These are phyloP conservation scores for Manis crassicaudata DNA, from an alignment of 2,797 vertebrate species.

Conservation along the genomic window DNA sequence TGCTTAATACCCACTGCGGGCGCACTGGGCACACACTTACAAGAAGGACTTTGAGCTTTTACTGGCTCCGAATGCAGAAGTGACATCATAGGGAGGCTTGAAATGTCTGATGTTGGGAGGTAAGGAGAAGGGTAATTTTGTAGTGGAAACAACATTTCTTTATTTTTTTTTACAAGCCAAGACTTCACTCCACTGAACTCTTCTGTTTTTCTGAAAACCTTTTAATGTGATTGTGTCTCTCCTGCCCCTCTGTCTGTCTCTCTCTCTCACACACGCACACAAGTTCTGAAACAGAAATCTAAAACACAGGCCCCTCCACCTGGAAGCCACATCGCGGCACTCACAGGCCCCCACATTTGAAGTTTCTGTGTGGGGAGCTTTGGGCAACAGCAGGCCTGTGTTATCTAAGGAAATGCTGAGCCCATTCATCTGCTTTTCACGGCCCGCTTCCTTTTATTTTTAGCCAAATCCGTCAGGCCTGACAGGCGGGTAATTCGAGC, in stretches of 20 bases:
- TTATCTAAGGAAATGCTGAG: slow-evolving; percentile 89
- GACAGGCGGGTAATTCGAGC: slow-evolving; percentile 95
- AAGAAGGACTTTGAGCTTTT: slow-evolving; percentile 85
- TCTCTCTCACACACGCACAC: background rate
- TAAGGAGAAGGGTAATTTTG: slow-evolving; percentile 58
- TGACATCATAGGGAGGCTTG: slow-evolving; percentile 83
- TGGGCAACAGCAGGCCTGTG: slow-evolving; percentile 84
- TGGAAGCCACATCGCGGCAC: slow-evolving; percentile 60
- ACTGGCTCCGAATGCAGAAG: slow-evolving; percentile 76
- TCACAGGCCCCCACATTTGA: slow-evolving; percentile 78
- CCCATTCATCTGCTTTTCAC: slow-evolving; percentile 93
- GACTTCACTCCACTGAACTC: background rate
- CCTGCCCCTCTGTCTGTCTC: background rate
- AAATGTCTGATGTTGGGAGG: slow-evolving; percentile 63
- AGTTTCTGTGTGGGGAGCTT: slow-evolving; percentile 86
- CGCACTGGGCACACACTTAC: slow-evolving; percentile 85
- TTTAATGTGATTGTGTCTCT: background rate
- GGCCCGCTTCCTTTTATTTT: slow-evolving; percentile 95
- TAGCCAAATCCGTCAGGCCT: slow-evolving; percentile 96
- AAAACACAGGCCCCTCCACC: slow-evolving; percentile 59
- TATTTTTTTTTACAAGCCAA: slow-evolving; percentile 1
- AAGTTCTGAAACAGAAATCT: slow-evolving; percentile 1
- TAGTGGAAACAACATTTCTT: slow-evolving; percentile 46
- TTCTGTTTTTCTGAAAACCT: slow-evolving; percentile 52
- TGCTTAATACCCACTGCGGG: slow-evolving; percentile 90